Evolutionary conservation across 2,113 vertebrate species (phyloP).

Genomic region (Marmota monax): DNA sequence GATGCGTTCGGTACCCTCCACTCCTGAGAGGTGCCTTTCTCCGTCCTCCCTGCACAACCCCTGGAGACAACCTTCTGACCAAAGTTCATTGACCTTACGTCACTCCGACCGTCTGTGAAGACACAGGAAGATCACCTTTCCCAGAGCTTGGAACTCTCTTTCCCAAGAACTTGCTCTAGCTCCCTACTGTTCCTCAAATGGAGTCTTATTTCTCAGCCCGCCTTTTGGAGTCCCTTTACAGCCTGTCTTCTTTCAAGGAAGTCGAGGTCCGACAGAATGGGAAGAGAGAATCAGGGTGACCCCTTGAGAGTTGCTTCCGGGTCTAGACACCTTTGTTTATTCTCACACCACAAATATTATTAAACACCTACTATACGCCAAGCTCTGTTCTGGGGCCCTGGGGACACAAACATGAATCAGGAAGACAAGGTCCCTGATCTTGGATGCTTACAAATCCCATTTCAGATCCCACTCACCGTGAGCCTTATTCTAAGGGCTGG

Average conservation of each 20-base stretch:
- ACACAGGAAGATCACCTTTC: not conserved
- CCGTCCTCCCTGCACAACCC: not conserved
- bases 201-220: not conserved
- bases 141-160: not conserved
- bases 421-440: not conserved
- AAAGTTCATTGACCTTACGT: not conserved
- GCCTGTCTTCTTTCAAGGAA: not conserved
- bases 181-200: not conserved
- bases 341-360: not conserved
- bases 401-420: not conserved
- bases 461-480: not conserved
- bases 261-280: not conserved
- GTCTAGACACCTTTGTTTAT: not conserved
- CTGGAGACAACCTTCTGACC: not conserved
- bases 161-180: not conserved
- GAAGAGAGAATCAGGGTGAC: not conserved
- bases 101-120: not conserved
- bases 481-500: not conserved
- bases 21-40: not conserved
- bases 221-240: not conserved
- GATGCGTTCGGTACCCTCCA: not conserved
- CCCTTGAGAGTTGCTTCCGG: not conserved
- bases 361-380: not conserved
- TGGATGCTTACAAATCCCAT: not conserved
- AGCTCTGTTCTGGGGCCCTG: not conserved